Evolutionary conservation across 2,113 vertebrate genomes (phyloP).

Genomic region (Corythornis madagascariensis): DNA sequence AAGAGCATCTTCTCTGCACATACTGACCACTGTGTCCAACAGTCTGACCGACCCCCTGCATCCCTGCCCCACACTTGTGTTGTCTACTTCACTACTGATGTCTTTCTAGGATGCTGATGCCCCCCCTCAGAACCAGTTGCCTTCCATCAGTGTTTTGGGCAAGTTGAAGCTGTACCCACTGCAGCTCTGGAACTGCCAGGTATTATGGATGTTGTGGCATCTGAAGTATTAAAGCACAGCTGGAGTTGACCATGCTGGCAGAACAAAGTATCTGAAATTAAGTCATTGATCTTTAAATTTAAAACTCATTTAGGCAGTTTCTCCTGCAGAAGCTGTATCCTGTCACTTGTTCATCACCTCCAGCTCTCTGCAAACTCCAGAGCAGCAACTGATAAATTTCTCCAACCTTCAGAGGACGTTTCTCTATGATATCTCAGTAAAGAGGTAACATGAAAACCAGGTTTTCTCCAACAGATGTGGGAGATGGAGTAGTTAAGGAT

Average conservation of each 20-base stretch:
- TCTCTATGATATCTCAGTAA: neutral
- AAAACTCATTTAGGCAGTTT: neutral
- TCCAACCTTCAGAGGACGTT: neutral
- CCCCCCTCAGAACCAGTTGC: neutral
- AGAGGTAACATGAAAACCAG: neutral
- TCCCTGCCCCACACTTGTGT: neutral
- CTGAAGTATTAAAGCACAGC: neutral
- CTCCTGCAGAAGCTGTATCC: neutral
- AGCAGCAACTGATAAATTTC: neutral
- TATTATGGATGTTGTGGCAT: neutral
- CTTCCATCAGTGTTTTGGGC: neutral
- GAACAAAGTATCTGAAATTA: constrained; percentile 23
- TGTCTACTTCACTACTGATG: neutral
- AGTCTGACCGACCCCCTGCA: neutral
- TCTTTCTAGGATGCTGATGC: neutral
- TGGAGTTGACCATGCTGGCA: neutral
- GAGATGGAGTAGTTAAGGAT: constrained; percentile 13
- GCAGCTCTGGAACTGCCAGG: neutral
- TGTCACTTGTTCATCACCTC: neutral
- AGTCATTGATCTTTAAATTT: constrained; percentile 20
- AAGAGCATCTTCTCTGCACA: neutral
- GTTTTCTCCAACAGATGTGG: neutral
- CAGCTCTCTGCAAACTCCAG: neutral
- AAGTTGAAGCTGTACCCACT: neutral
- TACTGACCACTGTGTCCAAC: neutral